A percentile compares a stretch with the other conserved stretches of the same genome.
Conservation (phyloP, 2,797 vertebrate genomes). For the Phoebastria nigripes region DNA sequence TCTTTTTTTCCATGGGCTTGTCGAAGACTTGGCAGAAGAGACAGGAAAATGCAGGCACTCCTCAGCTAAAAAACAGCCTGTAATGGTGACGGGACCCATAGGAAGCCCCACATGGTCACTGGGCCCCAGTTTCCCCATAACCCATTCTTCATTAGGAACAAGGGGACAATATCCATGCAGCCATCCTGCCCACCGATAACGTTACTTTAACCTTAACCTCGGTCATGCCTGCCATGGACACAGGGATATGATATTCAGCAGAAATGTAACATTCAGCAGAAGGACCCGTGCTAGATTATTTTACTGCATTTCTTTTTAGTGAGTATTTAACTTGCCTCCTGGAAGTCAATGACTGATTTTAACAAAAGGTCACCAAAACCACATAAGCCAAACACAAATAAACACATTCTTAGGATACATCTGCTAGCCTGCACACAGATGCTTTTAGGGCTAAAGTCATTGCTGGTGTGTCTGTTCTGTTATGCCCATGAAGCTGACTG, state of each 20-base stretch:
- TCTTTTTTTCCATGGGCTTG: background rate
- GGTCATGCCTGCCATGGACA: background rate
- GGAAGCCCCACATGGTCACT: background rate
- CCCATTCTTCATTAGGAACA: background rate
- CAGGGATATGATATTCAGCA: background rate
- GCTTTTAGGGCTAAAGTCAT: background rate
- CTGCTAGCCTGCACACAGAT: background rate
- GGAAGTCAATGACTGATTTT: conserved; percentile 25
- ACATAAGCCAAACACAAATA: conserved; percentile 43
- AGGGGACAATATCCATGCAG: background rate
- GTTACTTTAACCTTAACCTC: background rate
- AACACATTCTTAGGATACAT: conserved; percentile 25
- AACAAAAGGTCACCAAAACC: conserved; percentile 57
- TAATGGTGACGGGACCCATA: background rate
- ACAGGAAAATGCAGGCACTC: background rate
- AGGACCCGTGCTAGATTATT: background rate
- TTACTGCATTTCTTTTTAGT: background rate
- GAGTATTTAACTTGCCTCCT: background rate
- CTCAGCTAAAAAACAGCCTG: background rate
- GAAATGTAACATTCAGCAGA: background rate
- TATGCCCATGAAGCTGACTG: background rate
- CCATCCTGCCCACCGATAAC: background rate
- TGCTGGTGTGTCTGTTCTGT: background rate
- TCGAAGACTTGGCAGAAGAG: accelerated
- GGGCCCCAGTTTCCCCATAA: accelerated